Evolutionary conservation across 2,888 invertebrate genomes (phyloP), one percentile per base, ranked within the genome.

Genomic region (Blera fallax): DNA sequence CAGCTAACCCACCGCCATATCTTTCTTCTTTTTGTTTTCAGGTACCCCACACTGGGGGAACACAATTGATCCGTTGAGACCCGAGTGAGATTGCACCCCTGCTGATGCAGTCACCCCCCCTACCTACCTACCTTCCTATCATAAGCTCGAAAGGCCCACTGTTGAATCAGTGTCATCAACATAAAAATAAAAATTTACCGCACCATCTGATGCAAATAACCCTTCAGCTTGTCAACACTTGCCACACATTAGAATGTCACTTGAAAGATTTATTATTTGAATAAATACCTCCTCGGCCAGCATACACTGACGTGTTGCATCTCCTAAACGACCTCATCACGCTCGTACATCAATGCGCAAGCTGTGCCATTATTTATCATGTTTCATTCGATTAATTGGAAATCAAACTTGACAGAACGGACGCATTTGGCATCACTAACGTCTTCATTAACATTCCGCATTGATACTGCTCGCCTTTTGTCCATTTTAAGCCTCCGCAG

Each of bases 401-500:
- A 85, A 85, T 85, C 85, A 85, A 85, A 85, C 65, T 72, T 77
- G 81, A 85, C 81, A 72, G 81, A 81, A 60, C 72, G 72, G 37
- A 85, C 81, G 81, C 72, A 85, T 85, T 81, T 77, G 85, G 76
- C 76, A 81, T 85, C 72, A 76, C 85, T 77, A 85, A 85, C 85
- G 85, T 85, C 85, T 85, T 85, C 77, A 85, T 85, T 85, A 85
- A 85, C 76, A 85, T 85, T 85, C 85, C 81, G 70, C 81, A 81
- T 85, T 70, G 85, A 85, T 85, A 85, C 80, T 84, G 84, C 65
- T 84, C 84, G 84, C 84, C 84, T 74, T 84, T 80, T 84, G 74
- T 70, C 80, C 80, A 70, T 80, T 80, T 84, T 60, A 64, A 74
- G 80, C 48, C 69, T 40, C 32, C 11, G 52, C 34, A 74, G 79